Evolutionary conservation across 2,888 invertebrate genomes (phyloP).

Genomic region (Apamea monoglypha): DNA sequence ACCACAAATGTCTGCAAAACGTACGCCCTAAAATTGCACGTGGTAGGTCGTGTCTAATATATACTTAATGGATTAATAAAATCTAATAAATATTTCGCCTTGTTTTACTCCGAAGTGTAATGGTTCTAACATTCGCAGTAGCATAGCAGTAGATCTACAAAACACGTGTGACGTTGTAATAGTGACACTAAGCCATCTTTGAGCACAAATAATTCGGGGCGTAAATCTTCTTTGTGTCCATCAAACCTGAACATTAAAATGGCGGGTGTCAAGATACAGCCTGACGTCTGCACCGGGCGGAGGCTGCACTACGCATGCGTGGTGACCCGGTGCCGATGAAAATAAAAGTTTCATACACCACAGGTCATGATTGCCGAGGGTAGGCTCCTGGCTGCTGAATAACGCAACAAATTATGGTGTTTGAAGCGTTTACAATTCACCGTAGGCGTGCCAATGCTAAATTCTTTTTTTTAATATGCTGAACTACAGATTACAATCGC

Average conservation of each 20-base stretch:
- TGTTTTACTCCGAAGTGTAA: not conserved
- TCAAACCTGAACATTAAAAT: constrained; percentile 30
- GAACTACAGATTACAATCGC: not conserved
- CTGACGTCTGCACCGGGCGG: constrained; percentile 37
- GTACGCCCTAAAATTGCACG: not conserved
- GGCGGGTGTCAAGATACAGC: not conserved
- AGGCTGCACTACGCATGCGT: constrained; percentile 54
- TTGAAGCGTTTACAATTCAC: not conserved
- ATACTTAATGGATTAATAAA: not conserved
- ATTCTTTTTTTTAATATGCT: not conserved
- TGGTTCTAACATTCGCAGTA: not conserved
- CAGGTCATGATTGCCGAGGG: constrained; percentile 10
- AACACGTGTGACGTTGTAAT: not conserved
- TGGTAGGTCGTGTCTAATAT: not conserved
- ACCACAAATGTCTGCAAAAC: not conserved
- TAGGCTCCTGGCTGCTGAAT: constrained; percentile 2
- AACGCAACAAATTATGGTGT: not conserved
- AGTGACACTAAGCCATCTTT: not conserved
- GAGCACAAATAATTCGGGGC: not conserved
- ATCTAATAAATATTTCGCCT: not conserved
- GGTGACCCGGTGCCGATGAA: constrained; percentile 36
- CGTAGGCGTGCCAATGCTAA: not conserved
- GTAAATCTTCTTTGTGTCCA: constrained; percentile 20
- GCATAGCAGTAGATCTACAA: not conserved
- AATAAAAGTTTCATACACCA: constrained; percentile 31